Conservation (phyloP, 2,113 vertebrate genomes). For the Siniperca knerii region DNA sequence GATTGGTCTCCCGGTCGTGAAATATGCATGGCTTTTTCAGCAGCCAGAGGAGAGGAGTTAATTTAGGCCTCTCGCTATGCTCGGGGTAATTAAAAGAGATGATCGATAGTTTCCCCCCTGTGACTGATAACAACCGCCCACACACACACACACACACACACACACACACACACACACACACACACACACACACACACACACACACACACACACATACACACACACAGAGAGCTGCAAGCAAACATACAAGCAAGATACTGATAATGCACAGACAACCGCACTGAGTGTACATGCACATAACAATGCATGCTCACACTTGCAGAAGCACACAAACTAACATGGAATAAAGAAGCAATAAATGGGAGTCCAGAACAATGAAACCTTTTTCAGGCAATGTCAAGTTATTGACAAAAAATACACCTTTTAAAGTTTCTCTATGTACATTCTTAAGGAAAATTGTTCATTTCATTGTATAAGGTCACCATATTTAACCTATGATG, state of each 20-base stretch:
- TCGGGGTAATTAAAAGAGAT: slow-evolving; percentile 90
- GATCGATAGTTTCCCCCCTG: slow-evolving; percentile 85
- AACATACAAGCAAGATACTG: slow-evolving; percentile 35
- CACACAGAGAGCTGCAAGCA: slow-evolving; percentile 17
- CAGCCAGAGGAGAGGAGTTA: slow-evolving; percentile 84
- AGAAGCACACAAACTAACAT: slow-evolving; percentile 24
- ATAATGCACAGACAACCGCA: slow-evolving; percentile 37
- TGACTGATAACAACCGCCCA: slow-evolving; percentile 84
- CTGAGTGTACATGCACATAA: slow-evolving; percentile 3
- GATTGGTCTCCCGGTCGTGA: slow-evolving; percentile 81
- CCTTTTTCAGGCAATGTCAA: neutral
- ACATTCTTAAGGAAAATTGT: neutral
- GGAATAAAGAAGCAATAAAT: slow-evolving; percentile 1
- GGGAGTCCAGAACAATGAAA: neutral
- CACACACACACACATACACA: neutral
- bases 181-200: slow-evolving; percentile 26
- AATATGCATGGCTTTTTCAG: slow-evolving; percentile 88
- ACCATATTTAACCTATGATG: neutral
- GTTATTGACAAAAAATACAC: neutral
- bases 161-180: slow-evolving; percentile 17
- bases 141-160: slow-evolving; percentile 40
- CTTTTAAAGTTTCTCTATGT: neutral
- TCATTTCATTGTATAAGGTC: neutral
- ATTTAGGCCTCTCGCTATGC: slow-evolving; percentile 86
- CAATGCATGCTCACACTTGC: neutral